Base-by-base conservation (phyloP, 1,140 invertebrate genomes). In the Ostrea edulis region DNA sequence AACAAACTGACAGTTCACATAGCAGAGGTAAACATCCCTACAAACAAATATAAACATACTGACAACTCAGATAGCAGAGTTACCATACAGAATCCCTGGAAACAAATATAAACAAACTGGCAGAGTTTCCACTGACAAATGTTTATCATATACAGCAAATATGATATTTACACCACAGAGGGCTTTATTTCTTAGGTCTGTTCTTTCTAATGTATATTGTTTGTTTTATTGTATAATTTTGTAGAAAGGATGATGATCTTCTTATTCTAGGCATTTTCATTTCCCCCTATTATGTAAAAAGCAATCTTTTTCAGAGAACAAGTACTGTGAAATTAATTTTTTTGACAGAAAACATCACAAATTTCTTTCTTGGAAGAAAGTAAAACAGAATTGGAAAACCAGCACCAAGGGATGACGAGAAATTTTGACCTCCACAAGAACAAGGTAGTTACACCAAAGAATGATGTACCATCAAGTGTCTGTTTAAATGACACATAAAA, bases 341-440 rank as follows among this genome's bases (percentile, higher is more conserved):
- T 35, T 25, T 25, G 12, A 29, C 68, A 77, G 68, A 92, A 92
- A 90, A 86, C 86, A 22, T 86, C 53, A 35, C 85, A 87, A 17
- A 77, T 93, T 12, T 90, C 91, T 20, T 86, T 85, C n/a, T 17
- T 92, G 11, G 92, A 93, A 86, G 53, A 81, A 25, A 85, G 87
- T n/a, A 87, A 90, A 58, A 87, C 91, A 29, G 92, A 93, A 1
- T 82, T 94, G 65, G 93, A 94, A 85, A 92, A 92, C 86, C 87
- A 91, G 35, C 88, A 92, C 83, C 87, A 93, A 51, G 88, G 91
- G 4, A 86, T 93, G 54, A 85, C 91, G n/a, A 88, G 90, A 58
- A 93, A 91, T 86, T 91, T 90, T 85, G 93, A 94, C 17, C n/a
- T 89, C 11, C 89, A 92, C 68, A 93, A 91, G 86, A 92, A 91